Conservation (phyloP, 1,140 invertebrate species). For the Drosophila nigromelanica region DNA sequence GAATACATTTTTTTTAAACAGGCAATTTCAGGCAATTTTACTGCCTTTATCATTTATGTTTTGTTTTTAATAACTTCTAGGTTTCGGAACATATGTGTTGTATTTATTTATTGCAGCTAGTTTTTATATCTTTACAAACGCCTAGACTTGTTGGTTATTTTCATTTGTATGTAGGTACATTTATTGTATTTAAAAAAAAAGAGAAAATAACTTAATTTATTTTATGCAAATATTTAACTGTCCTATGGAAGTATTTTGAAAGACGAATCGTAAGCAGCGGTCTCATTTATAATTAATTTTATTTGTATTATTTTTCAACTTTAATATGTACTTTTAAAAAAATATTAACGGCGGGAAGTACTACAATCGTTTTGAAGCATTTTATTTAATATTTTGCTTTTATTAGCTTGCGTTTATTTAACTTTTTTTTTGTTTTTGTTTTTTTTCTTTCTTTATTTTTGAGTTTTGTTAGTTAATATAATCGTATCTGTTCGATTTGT, state of each 20-base stretch:
- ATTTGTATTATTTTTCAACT: slow-evolving; percentile 37
- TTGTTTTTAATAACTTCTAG: slow-evolving; percentile 17
- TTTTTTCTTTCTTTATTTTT: slow-evolving; percentile 26
- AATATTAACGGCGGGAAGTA: slow-evolving; percentile 81
- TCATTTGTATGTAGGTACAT: slow-evolving; percentile 16
- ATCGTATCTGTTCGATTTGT: slow-evolving; percentile 70
- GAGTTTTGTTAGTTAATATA: slow-evolving; percentile 49
- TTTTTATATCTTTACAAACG: slow-evolving; percentile 39
- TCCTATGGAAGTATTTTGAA: slow-evolving; percentile 66
- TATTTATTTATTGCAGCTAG: slow-evolving; percentile 35
- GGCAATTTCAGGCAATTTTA: background rate
- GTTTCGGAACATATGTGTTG: slow-evolving; percentile 29
- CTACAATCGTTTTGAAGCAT: slow-evolving; percentile 78
- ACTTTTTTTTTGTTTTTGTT: slow-evolving; percentile 37
- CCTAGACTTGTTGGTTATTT: slow-evolving; percentile 31
- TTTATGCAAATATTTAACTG: slow-evolving; percentile 33
- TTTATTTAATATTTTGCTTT: slow-evolving; percentile 48
- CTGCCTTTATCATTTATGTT: slow-evolving; percentile 2
- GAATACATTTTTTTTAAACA: background rate
- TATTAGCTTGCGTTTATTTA: slow-evolving; percentile 15
- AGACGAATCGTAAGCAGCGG: slow-evolving; percentile 68
- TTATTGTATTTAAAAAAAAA: slow-evolving; percentile 9
- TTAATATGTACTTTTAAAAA: slow-evolving; percentile 56
- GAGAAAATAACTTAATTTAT: slow-evolving; percentile 4
- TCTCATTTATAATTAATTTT: slow-evolving; percentile 34